phyloP scores from a whole-genome alignment of 2,888 invertebrate species.

The Dolichopus griseipennis region DNA sequence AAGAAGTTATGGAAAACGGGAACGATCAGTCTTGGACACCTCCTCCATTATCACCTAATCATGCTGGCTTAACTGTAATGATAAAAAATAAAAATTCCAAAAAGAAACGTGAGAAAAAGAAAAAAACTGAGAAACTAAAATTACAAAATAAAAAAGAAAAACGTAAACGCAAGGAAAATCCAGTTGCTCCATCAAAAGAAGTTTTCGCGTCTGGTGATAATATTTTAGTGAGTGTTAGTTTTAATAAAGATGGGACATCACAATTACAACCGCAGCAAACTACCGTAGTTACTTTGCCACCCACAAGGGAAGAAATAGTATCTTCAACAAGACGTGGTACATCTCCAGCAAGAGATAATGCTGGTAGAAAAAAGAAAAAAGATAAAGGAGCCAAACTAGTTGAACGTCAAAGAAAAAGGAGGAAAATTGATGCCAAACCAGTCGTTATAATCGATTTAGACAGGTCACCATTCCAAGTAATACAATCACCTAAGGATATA shows the following conservation, averaged over 20 bases:
- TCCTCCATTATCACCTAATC: slow-evolving; percentile 42
- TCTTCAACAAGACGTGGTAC: slow-evolving; percentile 29
- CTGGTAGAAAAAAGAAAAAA: slow-evolving; percentile 29
- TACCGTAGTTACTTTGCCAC: slow-evolving; percentile 39
- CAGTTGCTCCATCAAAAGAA: slow-evolving; percentile 66
- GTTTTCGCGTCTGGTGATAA: slow-evolving; percentile 90
- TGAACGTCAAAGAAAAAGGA: slow-evolving; percentile 42
- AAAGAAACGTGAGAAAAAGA: slow-evolving; percentile 35
- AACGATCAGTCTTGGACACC: slow-evolving; percentile 54
- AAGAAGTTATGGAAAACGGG: slow-evolving; percentile 26
- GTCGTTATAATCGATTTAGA: slow-evolving; percentile 80
- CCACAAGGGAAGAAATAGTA: slow-evolving; percentile 38
- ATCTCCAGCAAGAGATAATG: slow-evolving; percentile 27
- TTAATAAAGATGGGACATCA: slow-evolving; percentile 54
- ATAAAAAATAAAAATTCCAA: slow-evolving; percentile 38
- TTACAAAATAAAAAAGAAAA: slow-evolving; percentile 38
- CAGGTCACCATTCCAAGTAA: slow-evolving; percentile 74
- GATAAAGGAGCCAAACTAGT: slow-evolving; percentile 17
- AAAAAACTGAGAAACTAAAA: slow-evolving; percentile 39
- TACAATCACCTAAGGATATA: slow-evolving; percentile 70
- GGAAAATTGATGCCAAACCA: slow-evolving; percentile 52
- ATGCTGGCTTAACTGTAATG: slow-evolving; percentile 23
- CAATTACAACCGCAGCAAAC: slow-evolving; percentile 38
- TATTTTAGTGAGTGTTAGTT: slow-evolving; percentile 86
- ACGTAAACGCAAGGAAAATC: slow-evolving; percentile 38